Percentiles rank a stretch among this genome's conserved stretches.
These are phyloP conservation scores for Glyptemys insculpta DNA, from an alignment of 2,797 vertebrate species.

Conservation along the genomic window DNA sequence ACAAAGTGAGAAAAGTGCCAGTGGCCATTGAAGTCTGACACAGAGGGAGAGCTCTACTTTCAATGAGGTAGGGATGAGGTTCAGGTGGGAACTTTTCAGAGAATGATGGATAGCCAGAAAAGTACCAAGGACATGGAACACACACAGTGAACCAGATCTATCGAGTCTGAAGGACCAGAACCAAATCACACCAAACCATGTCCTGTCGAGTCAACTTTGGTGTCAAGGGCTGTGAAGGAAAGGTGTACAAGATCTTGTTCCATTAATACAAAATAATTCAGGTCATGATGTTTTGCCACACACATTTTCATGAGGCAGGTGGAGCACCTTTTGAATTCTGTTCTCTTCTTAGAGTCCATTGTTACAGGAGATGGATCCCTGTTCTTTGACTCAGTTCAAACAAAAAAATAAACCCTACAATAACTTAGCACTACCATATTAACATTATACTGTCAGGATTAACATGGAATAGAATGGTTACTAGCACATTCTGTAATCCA, in stretches of 20 bases:
- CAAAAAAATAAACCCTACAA: background rate
- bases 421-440: background rate
- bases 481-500: background rate
- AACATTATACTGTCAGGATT: background rate
- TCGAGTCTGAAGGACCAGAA: background rate
- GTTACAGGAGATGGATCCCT: background rate
- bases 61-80: background rate
- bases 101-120: background rate
- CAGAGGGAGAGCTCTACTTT: background rate
- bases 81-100: rapidly evolving
- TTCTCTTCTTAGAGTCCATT: background rate
- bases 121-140: background rate
- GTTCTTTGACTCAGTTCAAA: background rate
- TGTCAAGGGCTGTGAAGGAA: background rate
- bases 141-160: background rate
- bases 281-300: background rate
- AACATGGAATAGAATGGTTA: background rate
- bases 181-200: rapidly evolving
- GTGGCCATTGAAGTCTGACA: background rate
- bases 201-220: background rate
- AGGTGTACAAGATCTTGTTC: background rate
- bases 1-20: background rate
- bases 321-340: background rate
- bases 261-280: background rate
- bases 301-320: background rate